Base-by-base conservation (phyloP, 2,888 invertebrate species). In the Melangyna quadrimaculata region DNA sequence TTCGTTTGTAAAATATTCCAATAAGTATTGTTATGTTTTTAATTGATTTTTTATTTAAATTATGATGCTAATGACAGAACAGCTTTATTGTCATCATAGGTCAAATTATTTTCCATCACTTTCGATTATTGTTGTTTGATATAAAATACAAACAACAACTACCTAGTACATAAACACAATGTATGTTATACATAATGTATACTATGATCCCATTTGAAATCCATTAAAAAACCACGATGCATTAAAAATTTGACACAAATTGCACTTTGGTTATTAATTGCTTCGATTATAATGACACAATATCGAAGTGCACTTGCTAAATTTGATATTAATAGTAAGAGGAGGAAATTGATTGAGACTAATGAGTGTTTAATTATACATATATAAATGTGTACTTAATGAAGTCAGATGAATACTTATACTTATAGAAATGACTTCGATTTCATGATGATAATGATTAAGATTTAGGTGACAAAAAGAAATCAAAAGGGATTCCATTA, bases 191-290 rank as follows among this genome's bases (percentile, higher is more conserved):
- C 12, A 22, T 53, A n/a, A n/a, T n/a, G n/a, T n/a, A 27, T 10
- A 29, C 4, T n/a, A 17, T 27, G 5, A 17, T 55, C 29, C 19
- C 27, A 78, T 78, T 53, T 45, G 35, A 70, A 70, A 70, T 29
- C 70, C 70, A 70, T 78, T 78, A 70, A 51, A 32, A 22, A 63
- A 70, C 77, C 61, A 63, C 77, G 45, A 78, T 53, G 51, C 45
- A 63, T 63, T 63, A n/a, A 29, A 65, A 55, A 78, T 57, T 71
- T 37, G 45, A 45, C 24, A 51, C 29, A 61, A 40, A 70, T 48
- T 48, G 29, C 63, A 78, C 55, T 78, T 71, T 45, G 45, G 35
- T 35, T 72, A 35, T 71, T 53, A 65, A 78, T 78, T 55, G 71
- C 71, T 63, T 32, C 63, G 63, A 78, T 65, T 40, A 55, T 37